Evolutionary conservation across 1,140 invertebrate genomes (phyloP).

Genomic region (Ctenoplectra terminalis): DNA sequence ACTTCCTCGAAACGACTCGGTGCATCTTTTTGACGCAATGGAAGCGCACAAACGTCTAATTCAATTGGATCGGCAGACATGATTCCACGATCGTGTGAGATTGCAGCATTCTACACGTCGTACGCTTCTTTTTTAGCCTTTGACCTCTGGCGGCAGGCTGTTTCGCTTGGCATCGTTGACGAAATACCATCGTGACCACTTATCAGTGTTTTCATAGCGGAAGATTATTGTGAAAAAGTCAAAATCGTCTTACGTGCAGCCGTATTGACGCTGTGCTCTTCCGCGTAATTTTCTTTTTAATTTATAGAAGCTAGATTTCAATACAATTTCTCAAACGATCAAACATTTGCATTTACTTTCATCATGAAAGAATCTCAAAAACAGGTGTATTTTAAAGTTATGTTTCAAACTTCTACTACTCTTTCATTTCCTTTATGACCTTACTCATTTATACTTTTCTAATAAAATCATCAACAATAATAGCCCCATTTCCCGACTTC

Average conservation of each 20-base stretch:
- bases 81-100: background rate
- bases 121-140: constrained; percentile 11
- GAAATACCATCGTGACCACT: constrained; percentile 27
- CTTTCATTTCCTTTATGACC: too few relatives aligned
- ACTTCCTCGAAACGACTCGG: background rate
- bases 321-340: too few relatives aligned
- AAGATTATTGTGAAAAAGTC: constrained; percentile 28
- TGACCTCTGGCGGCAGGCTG: constrained; percentile 2
- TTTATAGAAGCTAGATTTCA: too few relatives aligned
- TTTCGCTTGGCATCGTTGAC: constrained; percentile 34
- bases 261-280: background rate
- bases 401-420: too few relatives aligned
- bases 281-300: background rate
- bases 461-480: too few relatives aligned
- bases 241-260: constrained; percentile 20
- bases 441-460: too few relatives aligned
- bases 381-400: too few relatives aligned
- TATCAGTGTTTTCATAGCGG: constrained; percentile 34
- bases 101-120: background rate
- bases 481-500: background rate
- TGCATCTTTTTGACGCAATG: background rate
- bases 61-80: background rate
- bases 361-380: too few relatives aligned
- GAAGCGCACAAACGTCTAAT: constrained; percentile 1
- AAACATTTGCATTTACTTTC: too few relatives aligned